phyloP scores from a whole-genome alignment of 1,140 invertebrate species.

The Augochlora pura region DNA sequence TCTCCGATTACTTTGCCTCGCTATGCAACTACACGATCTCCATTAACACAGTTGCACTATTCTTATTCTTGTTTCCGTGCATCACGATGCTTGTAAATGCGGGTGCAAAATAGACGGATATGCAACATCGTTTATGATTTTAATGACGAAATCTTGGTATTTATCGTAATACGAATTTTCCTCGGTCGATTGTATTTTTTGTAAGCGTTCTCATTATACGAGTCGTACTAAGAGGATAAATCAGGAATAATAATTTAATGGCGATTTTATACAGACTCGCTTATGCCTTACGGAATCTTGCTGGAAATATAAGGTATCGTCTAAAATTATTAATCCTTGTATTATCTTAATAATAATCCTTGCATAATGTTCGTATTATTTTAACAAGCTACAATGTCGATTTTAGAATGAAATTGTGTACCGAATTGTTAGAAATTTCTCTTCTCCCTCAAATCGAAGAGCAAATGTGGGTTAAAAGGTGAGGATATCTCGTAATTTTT shows the following conservation, averaged over 20 bases:
- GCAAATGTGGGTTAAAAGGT: slow-evolving; percentile 3
- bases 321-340: slow-evolving; percentile 53
- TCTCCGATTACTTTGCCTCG: neutral
- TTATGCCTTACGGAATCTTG: slow-evolving; percentile 47
- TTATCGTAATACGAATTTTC: slow-evolving; percentile 15
- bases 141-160: slow-evolving; percentile 27
- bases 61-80: neutral
- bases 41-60: neutral
- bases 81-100: neutral
- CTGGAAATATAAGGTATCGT: slow-evolving; percentile 62
- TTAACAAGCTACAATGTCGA: slow-evolving; percentile 55
- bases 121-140: slow-evolving; percentile 35
- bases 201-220: slow-evolving; percentile 25
- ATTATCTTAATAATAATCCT: slow-evolving; percentile 47
- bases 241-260: slow-evolving; percentile 13
- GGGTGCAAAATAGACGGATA: slow-evolving; percentile 27
- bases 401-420: slow-evolving; percentile 56
- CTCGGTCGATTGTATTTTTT: neutral
- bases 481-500: slow-evolving; percentile 5
- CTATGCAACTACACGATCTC: neutral
- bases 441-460: slow-evolving; percentile 28
- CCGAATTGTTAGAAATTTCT: slow-evolving; percentile 50
- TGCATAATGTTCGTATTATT: slow-evolving; percentile 51
- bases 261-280: slow-evolving; percentile 55
- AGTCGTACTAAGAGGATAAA: slow-evolving; percentile 28